Conservation (phyloP, 2,888 invertebrate species). For the Clepsis dumicolana region DNA sequence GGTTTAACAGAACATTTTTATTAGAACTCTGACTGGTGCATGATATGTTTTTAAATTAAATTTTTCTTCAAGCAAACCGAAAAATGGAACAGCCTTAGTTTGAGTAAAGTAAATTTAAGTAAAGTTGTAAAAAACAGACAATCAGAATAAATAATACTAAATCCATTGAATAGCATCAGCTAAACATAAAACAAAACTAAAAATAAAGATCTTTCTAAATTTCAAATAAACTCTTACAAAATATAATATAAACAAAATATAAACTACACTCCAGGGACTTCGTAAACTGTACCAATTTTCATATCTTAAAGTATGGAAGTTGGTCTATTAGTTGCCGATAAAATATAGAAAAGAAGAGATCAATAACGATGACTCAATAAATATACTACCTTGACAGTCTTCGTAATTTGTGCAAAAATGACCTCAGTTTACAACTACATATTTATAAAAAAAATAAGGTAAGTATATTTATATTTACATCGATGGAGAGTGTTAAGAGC, state of each 20-base stretch:
- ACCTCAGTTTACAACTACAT: constrained; percentile 3
- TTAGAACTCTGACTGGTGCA: background rate
- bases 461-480: background rate
- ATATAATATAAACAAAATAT: constrained; percentile 30
- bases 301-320: background rate
- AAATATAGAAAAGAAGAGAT: constrained; percentile 32
- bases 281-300: background rate
- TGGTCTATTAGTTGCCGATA: background rate
- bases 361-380: constrained; percentile 24
- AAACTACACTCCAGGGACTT: background rate
- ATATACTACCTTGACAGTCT: constrained; percentile 6
- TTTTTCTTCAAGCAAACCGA: background rate
- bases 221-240: constrained; percentile 35
- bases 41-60: constrained; percentile 26
- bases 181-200: constrained; percentile 7
- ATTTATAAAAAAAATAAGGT: constrained; percentile 1
- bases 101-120: background rate
- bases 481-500: background rate
- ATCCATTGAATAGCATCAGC: background rate
- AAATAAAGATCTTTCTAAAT: constrained; percentile 24
- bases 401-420: constrained; percentile 33
- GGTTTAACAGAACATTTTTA: background rate
- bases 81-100: background rate
- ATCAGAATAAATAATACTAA: constrained; percentile 5
- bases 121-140: background rate